These are phyloP conservation scores for Latrodectus elegans DNA, from an alignment of 2,888 invertebrate genomes.

Conservation along the genomic window DNA sequence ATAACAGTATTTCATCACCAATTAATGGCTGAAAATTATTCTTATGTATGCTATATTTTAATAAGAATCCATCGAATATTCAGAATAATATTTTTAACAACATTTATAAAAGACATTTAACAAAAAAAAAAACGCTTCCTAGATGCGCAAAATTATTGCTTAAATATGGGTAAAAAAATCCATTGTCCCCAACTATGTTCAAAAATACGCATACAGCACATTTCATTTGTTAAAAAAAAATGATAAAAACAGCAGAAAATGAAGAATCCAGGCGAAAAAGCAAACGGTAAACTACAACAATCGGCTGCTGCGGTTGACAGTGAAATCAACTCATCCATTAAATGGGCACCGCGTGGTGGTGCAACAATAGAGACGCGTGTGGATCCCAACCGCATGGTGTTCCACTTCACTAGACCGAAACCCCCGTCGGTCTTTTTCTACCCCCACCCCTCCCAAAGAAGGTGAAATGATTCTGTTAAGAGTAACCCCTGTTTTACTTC, in stretches of 20 bases:
- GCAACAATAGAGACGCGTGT: conserved; percentile 35
- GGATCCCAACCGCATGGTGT: conserved; percentile 23
- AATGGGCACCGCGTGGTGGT: conserved; percentile 58
- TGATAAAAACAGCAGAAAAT: background rate
- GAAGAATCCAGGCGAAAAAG: background rate
- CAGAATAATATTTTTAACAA: no score
- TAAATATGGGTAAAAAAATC: no score
- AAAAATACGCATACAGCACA: no score
- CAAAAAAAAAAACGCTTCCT: no score
- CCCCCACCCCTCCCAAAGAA: conserved; percentile 7
- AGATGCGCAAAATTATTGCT: no score
- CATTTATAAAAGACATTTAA: no score
- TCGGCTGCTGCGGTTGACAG: conserved; percentile 46
- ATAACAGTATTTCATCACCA: no score
- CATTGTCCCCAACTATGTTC: no score
- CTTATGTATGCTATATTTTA: no score
- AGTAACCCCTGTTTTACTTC: conserved; percentile 22
- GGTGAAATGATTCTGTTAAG: conserved; percentile 52
- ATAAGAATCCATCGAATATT: no score
- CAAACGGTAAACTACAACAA: conserved; percentile 34
- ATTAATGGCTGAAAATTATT: no score
- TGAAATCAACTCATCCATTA: conserved; percentile 68
- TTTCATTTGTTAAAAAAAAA: background rate
- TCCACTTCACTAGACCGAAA: conserved; percentile 47
- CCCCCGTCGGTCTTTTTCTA: background rate